Conservation (phyloP, 2,888 invertebrate genomes). For the Scaptomyza tumidula region DNA sequence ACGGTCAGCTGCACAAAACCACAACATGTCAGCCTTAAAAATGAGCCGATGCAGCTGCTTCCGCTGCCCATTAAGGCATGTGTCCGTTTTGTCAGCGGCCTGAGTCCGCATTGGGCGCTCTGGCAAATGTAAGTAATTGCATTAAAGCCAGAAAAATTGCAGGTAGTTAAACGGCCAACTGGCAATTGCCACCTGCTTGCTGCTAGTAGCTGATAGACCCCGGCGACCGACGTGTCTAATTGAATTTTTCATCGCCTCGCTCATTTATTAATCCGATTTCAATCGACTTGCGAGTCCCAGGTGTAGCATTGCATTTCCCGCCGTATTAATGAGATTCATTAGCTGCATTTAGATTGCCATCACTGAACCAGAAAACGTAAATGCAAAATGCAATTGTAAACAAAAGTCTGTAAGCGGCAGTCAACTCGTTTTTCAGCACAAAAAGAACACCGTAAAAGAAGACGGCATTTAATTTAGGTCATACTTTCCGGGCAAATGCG, state of each 20-base stretch:
- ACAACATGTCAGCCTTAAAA: constrained; percentile 68
- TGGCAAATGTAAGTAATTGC: constrained; percentile 60
- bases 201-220: constrained; percentile 10
- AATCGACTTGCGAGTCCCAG: constrained; percentile 62
- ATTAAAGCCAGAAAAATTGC: constrained; percentile 68
- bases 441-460: background rate
- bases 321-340: constrained; percentile 78
- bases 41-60: constrained; percentile 64
- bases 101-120: constrained; percentile 20
- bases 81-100: constrained; percentile 48
- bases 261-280: constrained; percentile 81
- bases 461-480: background rate
- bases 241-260: constrained; percentile 71
- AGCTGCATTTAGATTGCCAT: constrained; percentile 73
- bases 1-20: constrained; percentile 40
- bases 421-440: background rate
- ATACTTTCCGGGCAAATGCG: background rate
- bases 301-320: constrained; percentile 46
- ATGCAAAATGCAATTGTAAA: constrained; percentile 34
- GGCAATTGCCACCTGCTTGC: constrained; percentile 11
- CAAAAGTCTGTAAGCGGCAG: constrained; percentile 1
- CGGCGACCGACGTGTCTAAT: constrained; percentile 57
- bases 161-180: constrained; percentile 58
- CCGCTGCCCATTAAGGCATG: constrained; percentile 60
- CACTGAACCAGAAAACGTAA: constrained; percentile 31